phyloP scores from a whole-genome alignment of 2,113 vertebrate species.

The Pristiophorus japonicus region DNA sequence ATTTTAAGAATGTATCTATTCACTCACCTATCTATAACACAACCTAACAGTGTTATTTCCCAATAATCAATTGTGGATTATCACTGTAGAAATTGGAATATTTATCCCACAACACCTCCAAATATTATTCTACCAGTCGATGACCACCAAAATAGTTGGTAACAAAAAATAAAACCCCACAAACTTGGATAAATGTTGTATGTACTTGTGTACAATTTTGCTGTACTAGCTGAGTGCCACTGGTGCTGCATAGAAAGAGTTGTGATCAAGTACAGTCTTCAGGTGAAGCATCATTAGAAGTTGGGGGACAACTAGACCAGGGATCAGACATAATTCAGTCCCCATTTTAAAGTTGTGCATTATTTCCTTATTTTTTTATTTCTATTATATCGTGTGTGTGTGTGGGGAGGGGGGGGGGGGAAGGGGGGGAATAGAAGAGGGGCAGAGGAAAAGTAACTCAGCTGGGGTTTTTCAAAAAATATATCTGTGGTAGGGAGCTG shows the following conservation, averaged over 20 bases:
- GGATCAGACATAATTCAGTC: neutral
- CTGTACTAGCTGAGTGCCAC: neutral
- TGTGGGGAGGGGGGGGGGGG: neutral
- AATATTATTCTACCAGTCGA: neutral
- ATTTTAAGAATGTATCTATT: too few relatives aligned
- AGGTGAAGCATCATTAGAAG: neutral
- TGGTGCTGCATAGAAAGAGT: neutral
- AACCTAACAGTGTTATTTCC: too few relatives aligned
- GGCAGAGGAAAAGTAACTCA: neutral
- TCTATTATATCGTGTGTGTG: neutral
- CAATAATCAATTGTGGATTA: neutral
- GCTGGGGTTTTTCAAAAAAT: neutral
- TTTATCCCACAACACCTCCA: neutral
- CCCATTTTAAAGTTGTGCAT: neutral
- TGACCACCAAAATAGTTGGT: neutral
- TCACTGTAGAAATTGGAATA: neutral
- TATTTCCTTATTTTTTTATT: neutral
- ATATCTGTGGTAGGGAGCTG: neutral
- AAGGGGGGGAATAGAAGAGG: neutral
- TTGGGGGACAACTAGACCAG: neutral
- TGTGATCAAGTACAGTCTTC: neutral
- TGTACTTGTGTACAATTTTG: neutral
- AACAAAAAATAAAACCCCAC: neutral
- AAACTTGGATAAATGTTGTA: neutral
- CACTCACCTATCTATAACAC: too few relatives aligned